Base-by-base conservation (phyloP, 2,888 invertebrate species). In the Philopedon plagiatum region DNA sequence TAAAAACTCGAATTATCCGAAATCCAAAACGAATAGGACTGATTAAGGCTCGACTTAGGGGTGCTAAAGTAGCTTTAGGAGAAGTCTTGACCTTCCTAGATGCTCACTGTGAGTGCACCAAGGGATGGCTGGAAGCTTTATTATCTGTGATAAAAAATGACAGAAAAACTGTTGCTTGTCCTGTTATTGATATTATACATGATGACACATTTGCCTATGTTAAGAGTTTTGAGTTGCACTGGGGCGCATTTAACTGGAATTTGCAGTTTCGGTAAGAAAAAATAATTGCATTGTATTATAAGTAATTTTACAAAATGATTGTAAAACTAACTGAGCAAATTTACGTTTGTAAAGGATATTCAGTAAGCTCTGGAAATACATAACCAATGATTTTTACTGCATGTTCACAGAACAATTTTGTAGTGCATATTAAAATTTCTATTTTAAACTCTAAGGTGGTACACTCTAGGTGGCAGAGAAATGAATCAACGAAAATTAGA, bases 171-270 rank as follows among this genome's bases (percentile, higher is more conserved):
- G 92, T 94, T 0, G 91, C 92, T 8, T 93, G 93, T 79, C 96
- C 96, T 0, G 93, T 96, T 0, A 97, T 97, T 72, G 97, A 97
- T 83, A 96, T 99, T 15, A 94, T 99, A 51, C 96, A 96, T 73
- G 97, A 99, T 81, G 95, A 98, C 79, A 97, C 96, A 1, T 94
- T 99, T 80, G 96, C 97, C 34, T 99, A 99, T 83, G 93, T 93
- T 1, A 94, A 97, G 80, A 95, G 95, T 72, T 96, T 97, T 77
- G 98, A 99, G 84, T 91, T 98, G 56, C 98, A 98, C 81, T 97
- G 97, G 94, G 99, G 99, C 2, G 98, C 97, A 0, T 98, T 99
- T 84, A 99, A 98, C 85, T 99, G 99, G 98, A 94, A 96, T 78
- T 87, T 99, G 13, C 98, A 98, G 83, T 99, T 94, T 81, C 85